Base-by-base conservation (phyloP, 2,888 invertebrate species). In the Tachina fera region DNA sequence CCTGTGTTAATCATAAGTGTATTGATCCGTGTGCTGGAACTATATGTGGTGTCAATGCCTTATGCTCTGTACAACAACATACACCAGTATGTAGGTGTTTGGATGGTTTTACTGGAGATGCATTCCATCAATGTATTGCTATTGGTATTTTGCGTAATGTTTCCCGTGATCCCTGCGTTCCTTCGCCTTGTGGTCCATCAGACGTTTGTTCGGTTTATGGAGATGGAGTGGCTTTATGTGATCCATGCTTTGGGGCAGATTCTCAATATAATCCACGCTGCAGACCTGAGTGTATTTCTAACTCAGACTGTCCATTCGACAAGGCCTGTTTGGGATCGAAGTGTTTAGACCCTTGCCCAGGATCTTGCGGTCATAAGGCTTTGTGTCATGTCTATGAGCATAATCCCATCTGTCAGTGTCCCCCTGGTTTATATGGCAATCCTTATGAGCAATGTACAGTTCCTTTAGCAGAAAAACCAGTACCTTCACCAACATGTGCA, bases 31-130 rank as follows among this genome's bases (percentile, higher is more conserved):
- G 97, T 90, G 93, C 94, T 49, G 95, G 94, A 61, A 95, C 95
- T 86, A 93, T 97, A 58, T 98, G 98, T 91, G 97, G 97, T 72
- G 93, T 96, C 13, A 95, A 96, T 90, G 97, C 97, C 16, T 94
- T 95, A 74, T 98, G 98, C 90, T 93, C 95, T 89, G 96, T 97
- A 56, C 94, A 95, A 47, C 96, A 97, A 90, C 97, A 98, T 90
- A 96, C 96, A 5, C 96, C 97, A n/a, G 95, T 96, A 41, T 98
- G 97, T 90, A 93, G 95, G 65, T 98, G 97, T 90, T 94, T 95
- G 56, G 95, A 95, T 86, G 96, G 96, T 72, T 96, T 95, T 90
- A 95, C 95, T 85, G 98, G 97, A 78, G 96, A 97, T 94, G 96
- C 97, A 22, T 95, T 96, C 90, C 94, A 95, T 84, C 96, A 96